These are phyloP conservation scores for Cylas formicarius DNA, from an alignment of 1,140 invertebrate genomes.

Conservation along the genomic window DNA sequence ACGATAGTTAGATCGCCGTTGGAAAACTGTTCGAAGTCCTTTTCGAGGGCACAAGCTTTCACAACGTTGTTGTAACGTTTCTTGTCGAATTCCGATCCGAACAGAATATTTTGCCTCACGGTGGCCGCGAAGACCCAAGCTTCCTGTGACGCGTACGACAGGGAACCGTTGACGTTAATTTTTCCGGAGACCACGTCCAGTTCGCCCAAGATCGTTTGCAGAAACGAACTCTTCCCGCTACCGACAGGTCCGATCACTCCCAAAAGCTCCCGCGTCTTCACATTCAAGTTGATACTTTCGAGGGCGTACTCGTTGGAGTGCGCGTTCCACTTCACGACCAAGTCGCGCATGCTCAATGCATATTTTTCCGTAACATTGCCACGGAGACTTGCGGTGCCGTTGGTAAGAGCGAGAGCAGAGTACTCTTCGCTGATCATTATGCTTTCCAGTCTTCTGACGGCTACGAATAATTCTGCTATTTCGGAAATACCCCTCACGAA, in stretches of 20 bases:
- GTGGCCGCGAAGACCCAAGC: slow-evolving; percentile 62
- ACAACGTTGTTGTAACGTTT: slow-evolving; percentile 54
- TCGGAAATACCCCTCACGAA: slow-evolving; percentile 62
- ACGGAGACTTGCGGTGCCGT: slow-evolving; percentile 26
- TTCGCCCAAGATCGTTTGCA: slow-evolving; percentile 42
- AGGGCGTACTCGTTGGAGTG: slow-evolving; percentile 36
- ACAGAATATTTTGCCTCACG: slow-evolving; percentile 68
- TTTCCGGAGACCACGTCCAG: slow-evolving; percentile 12
- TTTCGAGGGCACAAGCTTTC: slow-evolving; percentile 54
- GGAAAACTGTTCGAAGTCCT: slow-evolving; percentile 66
- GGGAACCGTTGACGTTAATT: slow-evolving; percentile 48
- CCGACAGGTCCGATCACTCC: slow-evolving; percentile 60
- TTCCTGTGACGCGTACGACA: slow-evolving; percentile 70
- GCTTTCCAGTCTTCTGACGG: slow-evolving; percentile 49
- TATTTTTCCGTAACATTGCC: not conserved
- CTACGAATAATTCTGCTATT: slow-evolving; percentile 52
- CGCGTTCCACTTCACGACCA: slow-evolving; percentile 42
- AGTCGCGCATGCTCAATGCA: slow-evolving; percentile 35
- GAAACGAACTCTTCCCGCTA: slow-evolving; percentile 48
- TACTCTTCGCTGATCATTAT: slow-evolving; percentile 49
- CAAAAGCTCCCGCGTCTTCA: slow-evolving; percentile 49
- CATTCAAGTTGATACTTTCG: slow-evolving; percentile 45
- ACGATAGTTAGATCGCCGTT: slow-evolving; percentile 72
- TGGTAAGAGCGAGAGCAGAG: slow-evolving; percentile 8
- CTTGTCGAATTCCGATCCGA: slow-evolving; percentile 57